A percentile compares a stretch with the other conserved stretches of the same genome.
These are phyloP conservation scores for Pinctada fucata DNA, from an alignment of 2,888 invertebrate species.

Conservation along the genomic window DNA sequence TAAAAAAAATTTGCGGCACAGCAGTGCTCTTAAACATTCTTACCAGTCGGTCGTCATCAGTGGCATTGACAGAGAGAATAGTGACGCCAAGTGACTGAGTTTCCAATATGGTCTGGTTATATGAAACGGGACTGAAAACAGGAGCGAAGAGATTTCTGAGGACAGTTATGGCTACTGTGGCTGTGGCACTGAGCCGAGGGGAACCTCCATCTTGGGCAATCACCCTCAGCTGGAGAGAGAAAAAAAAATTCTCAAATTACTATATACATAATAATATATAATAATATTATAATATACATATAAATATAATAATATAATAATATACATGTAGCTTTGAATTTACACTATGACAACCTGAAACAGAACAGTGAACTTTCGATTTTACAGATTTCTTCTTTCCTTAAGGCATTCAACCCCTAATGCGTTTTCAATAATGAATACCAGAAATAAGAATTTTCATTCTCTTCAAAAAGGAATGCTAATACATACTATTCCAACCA, in stretches of 20 bases:
- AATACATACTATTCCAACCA: too few relatives aligned
- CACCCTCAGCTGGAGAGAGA: constrained; percentile 59
- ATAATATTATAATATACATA: background rate
- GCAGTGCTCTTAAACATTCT: too few relatives aligned
- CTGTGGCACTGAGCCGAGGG: constrained; percentile 49
- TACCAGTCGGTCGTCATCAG: constrained; percentile 59
- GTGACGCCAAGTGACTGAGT: constrained; percentile 37
- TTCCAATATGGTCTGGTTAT: constrained; percentile 49
- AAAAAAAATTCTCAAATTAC: background rate
- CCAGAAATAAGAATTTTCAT: too few relatives aligned
- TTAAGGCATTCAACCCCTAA: too few relatives aligned
- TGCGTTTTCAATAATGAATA: too few relatives aligned
- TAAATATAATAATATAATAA: too few relatives aligned
- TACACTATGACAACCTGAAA: too few relatives aligned
- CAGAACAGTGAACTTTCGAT: too few relatives aligned
- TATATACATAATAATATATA: background rate
- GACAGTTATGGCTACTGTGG: constrained; percentile 58
- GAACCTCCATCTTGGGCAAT: constrained; percentile 63
- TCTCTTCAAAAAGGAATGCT: too few relatives aligned
- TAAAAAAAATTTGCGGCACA: too few relatives aligned
- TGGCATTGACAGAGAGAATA: constrained; percentile 51
- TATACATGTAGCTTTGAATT: too few relatives aligned
- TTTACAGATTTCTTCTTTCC: too few relatives aligned
- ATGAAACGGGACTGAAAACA: constrained; percentile 39
- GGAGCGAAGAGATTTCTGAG: constrained; percentile 65